Base-by-base conservation (phyloP, 1,140 invertebrate genomes). In the Metaphire vulgaris region DNA sequence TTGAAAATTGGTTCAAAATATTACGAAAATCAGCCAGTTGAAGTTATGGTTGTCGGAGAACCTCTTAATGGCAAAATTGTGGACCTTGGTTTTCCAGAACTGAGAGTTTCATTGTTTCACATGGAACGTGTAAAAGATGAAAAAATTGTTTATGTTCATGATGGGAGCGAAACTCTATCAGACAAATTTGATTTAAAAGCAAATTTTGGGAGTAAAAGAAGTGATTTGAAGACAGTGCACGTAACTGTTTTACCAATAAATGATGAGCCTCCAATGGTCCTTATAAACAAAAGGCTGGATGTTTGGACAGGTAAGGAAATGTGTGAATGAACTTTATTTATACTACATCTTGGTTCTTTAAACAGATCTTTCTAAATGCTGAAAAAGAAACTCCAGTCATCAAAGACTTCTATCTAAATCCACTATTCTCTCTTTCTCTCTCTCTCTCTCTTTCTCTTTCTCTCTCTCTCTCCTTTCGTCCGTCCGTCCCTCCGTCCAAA, bases 161-260 rank as follows among this genome's bases (percentile, higher is more conserved):
- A 96, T 87, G 93, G 92, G 2, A 92, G 92, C 72, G 96, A 98
- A 86, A 91, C 90, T 71, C 83, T 89, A 0, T 83, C 86, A 0
- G 96, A 98, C 86, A 87, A 87, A 21, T 90, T 97, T 33, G 90
- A 88, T 21, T 83, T 97, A 68, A 87, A 92, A 0, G 93, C 91
- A 0, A 86, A 89, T n/a, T 90, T 92, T 33, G 75, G 79, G 6
- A 79, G 79, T 33, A 83, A 84, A 75, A 81, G 84, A 68, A 87
- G 85, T 72, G 74, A 82, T 73, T 85, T 88, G 28, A 83, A 94
- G 1, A 87, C 88, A 76, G 87, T 97, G 16, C 89, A 88, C 72
- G 88, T 96, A 14, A 73, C 67, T 0, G 79, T 86, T 0, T 85
- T 89, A 26, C 90, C 92, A 0, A 90, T 96, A 0, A 97, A 98